Evolutionary conservation across 1,140 invertebrate genomes (phyloP).

Genomic region (Drosophila quadrilineata): DNA sequence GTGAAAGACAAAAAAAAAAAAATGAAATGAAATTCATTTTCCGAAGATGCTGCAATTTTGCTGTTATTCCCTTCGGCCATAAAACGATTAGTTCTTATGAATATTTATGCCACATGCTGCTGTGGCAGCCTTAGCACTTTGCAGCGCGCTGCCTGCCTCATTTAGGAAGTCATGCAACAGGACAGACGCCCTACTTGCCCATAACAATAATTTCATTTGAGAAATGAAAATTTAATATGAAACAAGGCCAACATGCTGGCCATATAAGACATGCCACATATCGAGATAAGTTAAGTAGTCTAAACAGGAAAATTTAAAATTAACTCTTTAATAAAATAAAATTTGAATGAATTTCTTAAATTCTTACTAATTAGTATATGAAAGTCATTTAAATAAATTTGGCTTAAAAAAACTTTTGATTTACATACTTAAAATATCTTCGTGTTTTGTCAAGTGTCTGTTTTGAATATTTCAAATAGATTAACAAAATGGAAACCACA

Average conservation of each 20-base stretch:
- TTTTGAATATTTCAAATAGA: no score
- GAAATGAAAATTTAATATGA: background rate
- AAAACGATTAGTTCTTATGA: conserved; percentile 74
- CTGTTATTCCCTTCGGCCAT: conserved; percentile 53
- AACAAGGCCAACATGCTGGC: background rate
- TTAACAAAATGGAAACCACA: conserved; percentile 12
- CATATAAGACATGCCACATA: no score
- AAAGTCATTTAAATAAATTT: no score
- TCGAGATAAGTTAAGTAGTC: no score
- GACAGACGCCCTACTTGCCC: conserved; percentile 11
- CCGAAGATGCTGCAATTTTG: conserved; percentile 55
- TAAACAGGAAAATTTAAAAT: no score
- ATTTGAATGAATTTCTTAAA: no score
- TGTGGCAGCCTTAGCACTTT: background rate
- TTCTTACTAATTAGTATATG: no score
- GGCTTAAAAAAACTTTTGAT: no score
- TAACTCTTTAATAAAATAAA: no score
- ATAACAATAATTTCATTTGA: conserved; percentile 34
- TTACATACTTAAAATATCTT: no score
- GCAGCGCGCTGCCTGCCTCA: background rate
- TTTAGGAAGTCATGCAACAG: conserved; percentile 49
- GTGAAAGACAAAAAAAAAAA: conserved; percentile 8
- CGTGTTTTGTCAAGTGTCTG: no score
- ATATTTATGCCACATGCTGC: conserved; percentile 56
- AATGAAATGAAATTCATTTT: conserved; percentile 44